Conservation (phyloP, 92 coral and sea anemone species). For the Isaurus tuberculatus region DNA sequence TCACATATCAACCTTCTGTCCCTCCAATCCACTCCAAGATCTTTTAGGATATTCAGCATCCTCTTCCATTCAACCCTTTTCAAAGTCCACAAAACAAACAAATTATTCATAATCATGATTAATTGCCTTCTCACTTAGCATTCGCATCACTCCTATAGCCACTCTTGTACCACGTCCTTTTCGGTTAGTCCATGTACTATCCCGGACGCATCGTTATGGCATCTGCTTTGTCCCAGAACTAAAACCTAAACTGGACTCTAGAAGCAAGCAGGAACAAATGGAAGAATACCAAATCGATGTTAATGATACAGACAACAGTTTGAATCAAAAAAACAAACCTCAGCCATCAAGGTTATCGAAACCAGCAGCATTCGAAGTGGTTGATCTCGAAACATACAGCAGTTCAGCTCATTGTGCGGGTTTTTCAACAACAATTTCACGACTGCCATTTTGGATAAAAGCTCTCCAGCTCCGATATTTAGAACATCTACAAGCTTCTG, state of each 20-base stretch:
- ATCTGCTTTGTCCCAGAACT: neutral
- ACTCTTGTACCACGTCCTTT: too few species aligned
- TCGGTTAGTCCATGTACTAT: too few species aligned
- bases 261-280: slow-evolving; percentile 11
- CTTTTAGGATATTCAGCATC: too few species aligned
- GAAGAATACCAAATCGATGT: slow-evolving; percentile 9
- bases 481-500: neutral
- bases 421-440: slow-evolving; percentile 1
- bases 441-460: slow-evolving; percentile 16
- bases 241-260: neutral
- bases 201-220: neutral
- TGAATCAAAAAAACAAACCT: slow-evolving; percentile 6
- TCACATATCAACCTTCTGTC: too few species aligned
- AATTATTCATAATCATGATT: too few species aligned
- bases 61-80: too few species aligned
- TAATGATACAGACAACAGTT: slow-evolving; percentile 9
- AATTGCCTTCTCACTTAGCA: too few species aligned
- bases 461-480: slow-evolving; percentile 22
- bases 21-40: too few species aligned
- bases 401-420: slow-evolving; percentile 12
- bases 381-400: slow-evolving; percentile 2
- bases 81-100: too few species aligned
- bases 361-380: slow-evolving; percentile 12
- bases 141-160: too few species aligned
- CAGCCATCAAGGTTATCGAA: too few species aligned